A percentile compares a stretch with the other conserved stretches of the same genome.
Conservation (phyloP, 2,888 invertebrate species). For the Alentia gelatinosa region DNA sequence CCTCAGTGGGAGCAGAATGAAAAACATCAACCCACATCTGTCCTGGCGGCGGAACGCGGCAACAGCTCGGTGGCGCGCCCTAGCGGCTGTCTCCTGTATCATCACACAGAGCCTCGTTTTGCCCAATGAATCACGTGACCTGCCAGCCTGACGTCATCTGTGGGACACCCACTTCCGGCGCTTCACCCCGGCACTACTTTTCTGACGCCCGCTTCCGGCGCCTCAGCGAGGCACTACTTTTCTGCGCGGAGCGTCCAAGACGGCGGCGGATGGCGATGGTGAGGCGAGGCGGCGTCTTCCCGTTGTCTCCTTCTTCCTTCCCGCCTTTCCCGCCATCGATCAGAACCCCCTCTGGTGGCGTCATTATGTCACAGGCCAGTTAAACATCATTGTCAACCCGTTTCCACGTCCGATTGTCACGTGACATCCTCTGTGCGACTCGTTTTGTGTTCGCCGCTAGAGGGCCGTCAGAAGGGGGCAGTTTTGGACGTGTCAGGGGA, state of each 20-base stretch:
- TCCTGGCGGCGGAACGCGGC: background rate
- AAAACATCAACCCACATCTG: background rate
- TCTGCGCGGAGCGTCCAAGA: background rate
- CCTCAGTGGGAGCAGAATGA: too few relatives aligned
- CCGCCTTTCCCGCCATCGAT: background rate
- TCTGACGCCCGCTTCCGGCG: background rate
- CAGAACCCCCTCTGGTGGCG: background rate
- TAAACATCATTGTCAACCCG: constrained; percentile 38
- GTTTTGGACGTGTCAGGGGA: background rate
- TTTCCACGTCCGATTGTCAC: constrained; percentile 33
- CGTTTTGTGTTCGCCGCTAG: background rate
- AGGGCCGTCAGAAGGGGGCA: background rate
- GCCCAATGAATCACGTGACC: constrained; percentile 14
- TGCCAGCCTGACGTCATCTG: background rate
- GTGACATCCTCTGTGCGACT: background rate
- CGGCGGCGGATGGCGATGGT: background rate
- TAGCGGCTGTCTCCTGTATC: background rate
- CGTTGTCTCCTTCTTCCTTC: constrained; percentile 16
- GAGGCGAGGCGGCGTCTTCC: background rate
- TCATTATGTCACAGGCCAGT: constrained; percentile 27
- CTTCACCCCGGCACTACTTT: background rate
- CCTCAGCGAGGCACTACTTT: background rate
- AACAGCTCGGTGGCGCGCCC: background rate
- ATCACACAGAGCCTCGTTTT: background rate
- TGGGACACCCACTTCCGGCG: background rate